Base-by-base conservation (phyloP, 2,797 vertebrate species). In the Echeneis naucrates region DNA sequence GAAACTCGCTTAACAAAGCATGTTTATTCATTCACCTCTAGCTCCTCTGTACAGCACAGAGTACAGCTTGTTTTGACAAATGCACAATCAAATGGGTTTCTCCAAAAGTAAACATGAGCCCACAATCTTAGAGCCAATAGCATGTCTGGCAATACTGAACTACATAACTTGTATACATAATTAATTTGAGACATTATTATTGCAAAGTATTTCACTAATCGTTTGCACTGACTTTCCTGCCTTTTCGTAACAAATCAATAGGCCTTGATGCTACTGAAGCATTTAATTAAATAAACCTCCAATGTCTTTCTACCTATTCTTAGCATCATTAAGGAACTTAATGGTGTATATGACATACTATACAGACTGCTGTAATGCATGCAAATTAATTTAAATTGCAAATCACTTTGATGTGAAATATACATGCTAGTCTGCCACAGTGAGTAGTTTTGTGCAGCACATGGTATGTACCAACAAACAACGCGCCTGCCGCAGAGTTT, bases 321-420 rank as follows among this genome's bases (percentile, higher is more conserved):
- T 8, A 13, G 45, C 33, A 11, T 66, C 38, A 55, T 51, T 56
- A 14, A 21, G 35, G 37, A 45, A 64, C 57, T 27, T 65, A n/a
- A 33, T 55, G 30, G 9, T 63, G 35, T 42, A 19, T 21, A 23
- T 33, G 23, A 68, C 60, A 13, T 30, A 51, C 23, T 60, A 21
- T 40, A 52, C 38, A n/a, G 67, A 71, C 45, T 1, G 5, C 4
- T 38, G 27, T 42, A 66, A 48, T 44, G 38, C 54, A 72, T 64
- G 50, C 55, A 78, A 72, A 52, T 60, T 0, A 8, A 85, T 75
- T 73, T 68, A 45, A 81, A 83, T 67, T 80, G 64, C 74, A 76
- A 83, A 88, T 77, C 11, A 66, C 66, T 27, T 72, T 53, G 45
- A 78, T 65, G 62, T 87, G 72, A 88, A 82, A 77, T 55, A 79